Base-by-base conservation (phyloP, 2,797 vertebrate species). In the Telmatherina bonti region DNA sequence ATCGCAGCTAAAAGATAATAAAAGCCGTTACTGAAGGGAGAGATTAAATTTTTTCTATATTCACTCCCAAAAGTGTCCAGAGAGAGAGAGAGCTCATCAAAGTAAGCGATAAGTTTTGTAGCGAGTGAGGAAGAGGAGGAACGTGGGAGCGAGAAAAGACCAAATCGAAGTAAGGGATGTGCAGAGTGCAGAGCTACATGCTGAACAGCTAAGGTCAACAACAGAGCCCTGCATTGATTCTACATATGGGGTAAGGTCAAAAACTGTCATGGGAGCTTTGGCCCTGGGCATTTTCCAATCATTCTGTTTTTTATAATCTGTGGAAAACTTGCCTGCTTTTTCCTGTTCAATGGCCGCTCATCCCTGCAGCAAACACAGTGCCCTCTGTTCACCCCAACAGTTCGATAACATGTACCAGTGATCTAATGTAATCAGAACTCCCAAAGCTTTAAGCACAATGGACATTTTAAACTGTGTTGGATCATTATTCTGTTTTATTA, bases 251-350 rank as follows among this genome's bases (percentile, higher is more conserved):
- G 64, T 85, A 57, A 86, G 85, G 88, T 90, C 85, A 89, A 64
- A 85, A 79, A 82, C 84, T 52, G 84, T 89, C 76, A 86, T 84
- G 76, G 81, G 87, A 90, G 88, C 88, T 91, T 88, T 82, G 85
- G 79, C 91, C 83, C 51, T 56, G 69, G 87, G 91, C 83, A 73
- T 47, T 79, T 85, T 88, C 87, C 88, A 89, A 81, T 85, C 69
- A 65, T 75, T 88, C 85, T 45, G 79, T 77, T 91, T 84, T 84
- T 90, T 82, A 64, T 88, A 88, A 86, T 89, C 87, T 78, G 78
- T 91, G 88, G 83, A 85, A 87, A 90, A 85, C 82, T 70, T 78
- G 43, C 78, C 80, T 81, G 81, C 65, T 83, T 81, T 88, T 91
- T 86, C 86, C 88, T 86, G 86, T 87, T 88, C 89, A 91, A 69